Evolutionary conservation across 2,888 invertebrate species (phyloP).

Genomic region (Pseudococcus longispinus): DNA sequence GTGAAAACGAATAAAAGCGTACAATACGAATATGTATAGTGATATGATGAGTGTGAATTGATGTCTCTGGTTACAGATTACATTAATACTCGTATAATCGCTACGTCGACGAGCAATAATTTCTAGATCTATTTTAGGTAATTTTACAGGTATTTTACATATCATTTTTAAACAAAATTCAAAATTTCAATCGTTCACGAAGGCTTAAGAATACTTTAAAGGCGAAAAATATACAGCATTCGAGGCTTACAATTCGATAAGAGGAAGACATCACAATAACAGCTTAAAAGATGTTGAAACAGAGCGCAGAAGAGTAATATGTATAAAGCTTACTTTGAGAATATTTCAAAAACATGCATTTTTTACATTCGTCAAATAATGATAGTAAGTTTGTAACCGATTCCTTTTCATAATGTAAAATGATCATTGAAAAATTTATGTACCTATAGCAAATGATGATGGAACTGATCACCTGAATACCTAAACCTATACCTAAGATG

Average conservation of each 20-base stretch:
- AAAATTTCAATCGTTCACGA: neutral
- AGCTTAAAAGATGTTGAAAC: neutral
- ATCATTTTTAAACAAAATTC: neutral
- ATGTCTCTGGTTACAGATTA: neutral
- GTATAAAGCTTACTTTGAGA: neutral
- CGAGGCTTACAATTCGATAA: neutral
- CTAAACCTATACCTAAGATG: too few species aligned
- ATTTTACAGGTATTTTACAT: neutral
- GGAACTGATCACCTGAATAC: too few species aligned
- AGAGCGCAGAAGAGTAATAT: neutral
- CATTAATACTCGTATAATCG: neutral
- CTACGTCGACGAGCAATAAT: neutral
- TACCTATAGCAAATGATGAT: neutral
- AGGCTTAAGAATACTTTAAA: neutral
- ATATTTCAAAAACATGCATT: neutral
- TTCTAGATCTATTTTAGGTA: neutral
- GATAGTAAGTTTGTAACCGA: too few species aligned
- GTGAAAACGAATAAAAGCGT: conserved; percentile 18
- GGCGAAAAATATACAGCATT: neutral
- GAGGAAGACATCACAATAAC: neutral
- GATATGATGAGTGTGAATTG: neutral
- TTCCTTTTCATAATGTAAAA: neutral
- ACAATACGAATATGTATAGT: neutral
- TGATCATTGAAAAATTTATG: neutral
- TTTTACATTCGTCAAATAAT: neutral